Evolutionary conservation across 2,797 vertebrate species (phyloP).

Genomic region (Sphaeramia orbicularis): DNA sequence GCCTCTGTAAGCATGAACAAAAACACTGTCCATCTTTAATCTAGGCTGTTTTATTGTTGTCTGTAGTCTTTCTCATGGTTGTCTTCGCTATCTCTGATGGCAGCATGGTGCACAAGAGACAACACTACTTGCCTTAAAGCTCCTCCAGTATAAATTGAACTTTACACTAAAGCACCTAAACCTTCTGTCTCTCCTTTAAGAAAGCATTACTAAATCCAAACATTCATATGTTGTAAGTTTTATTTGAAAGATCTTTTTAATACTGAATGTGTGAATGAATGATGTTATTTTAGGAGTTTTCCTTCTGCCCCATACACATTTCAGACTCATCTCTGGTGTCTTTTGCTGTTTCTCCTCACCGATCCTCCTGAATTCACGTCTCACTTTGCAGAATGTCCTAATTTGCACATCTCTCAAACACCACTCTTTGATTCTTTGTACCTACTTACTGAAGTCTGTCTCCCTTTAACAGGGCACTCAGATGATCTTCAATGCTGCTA

Average conservation of each 20-base stretch:
- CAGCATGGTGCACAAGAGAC: slow-evolving; percentile 50
- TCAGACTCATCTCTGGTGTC: slow-evolving; percentile 17
- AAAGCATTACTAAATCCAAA: neutral
- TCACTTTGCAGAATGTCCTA: slow-evolving; percentile 31
- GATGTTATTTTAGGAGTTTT: neutral
- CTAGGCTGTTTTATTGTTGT: slow-evolving; percentile 22
- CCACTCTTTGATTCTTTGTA: neutral
- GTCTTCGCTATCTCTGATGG: slow-evolving; percentile 10
- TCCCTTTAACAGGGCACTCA: slow-evolving; percentile 90
- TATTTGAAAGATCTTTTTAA: slow-evolving; percentile 4
- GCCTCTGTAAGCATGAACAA: slow-evolving; percentile 62
- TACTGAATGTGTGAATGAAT: too few species aligned
- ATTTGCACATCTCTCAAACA: slow-evolving; percentile 23
- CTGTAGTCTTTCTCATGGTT: slow-evolving; percentile 24
- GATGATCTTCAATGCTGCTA: slow-evolving; percentile 98
- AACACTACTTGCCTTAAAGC: slow-evolving; percentile 22
- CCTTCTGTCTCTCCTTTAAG: slow-evolving; percentile 8
- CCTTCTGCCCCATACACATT: slow-evolving; percentile 15
- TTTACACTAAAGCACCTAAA: slow-evolving; percentile 40
- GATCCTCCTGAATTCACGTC: slow-evolving; percentile 25
- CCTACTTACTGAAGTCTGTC: slow-evolving; percentile 27
- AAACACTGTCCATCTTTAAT: slow-evolving; percentile 27
- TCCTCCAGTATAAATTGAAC: slow-evolving; percentile 22
- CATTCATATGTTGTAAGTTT: neutral
- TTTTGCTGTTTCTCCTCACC: slow-evolving; percentile 31